phyloP scores from a whole-genome alignment of 2,888 invertebrate species.

The Trichacis sp. region DNA sequence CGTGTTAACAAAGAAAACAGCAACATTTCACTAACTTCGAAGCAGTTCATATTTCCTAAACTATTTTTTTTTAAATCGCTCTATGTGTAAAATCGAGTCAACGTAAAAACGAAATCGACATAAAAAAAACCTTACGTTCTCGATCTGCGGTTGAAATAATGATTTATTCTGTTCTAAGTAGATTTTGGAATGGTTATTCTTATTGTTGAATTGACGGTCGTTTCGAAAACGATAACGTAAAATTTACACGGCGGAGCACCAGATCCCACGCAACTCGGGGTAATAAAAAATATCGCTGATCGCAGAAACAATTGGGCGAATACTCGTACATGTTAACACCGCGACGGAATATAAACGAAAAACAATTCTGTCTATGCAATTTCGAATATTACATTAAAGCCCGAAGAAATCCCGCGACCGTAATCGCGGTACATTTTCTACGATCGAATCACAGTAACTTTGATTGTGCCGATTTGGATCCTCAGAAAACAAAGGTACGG shows the following conservation, averaged over 20 bases:
- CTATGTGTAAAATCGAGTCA: background rate
- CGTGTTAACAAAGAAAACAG: background rate
- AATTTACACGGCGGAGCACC: background rate
- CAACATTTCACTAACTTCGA: background rate
- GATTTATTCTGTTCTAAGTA: background rate
- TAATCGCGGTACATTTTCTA: conserved; percentile 27
- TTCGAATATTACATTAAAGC: background rate
- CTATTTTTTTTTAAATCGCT: too few species aligned
- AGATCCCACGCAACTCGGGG: background rate
- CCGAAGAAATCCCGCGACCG: conserved; percentile 6
- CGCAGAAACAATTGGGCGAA: background rate
- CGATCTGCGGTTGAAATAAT: background rate
- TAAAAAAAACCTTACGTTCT: background rate
- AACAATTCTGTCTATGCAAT: too few species aligned
- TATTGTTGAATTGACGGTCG: background rate
- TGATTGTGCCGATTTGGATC: conserved; percentile 38
- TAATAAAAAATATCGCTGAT: background rate
- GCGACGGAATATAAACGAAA: background rate
- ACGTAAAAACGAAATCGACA: background rate
- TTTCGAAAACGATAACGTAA: background rate
- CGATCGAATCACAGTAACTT: conserved; percentile 43
- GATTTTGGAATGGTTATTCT: background rate
- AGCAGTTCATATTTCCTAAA: background rate
- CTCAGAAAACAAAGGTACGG: conserved; percentile 18
- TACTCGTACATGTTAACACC: background rate